These are phyloP conservation scores for Esperia sulphurella DNA, from an alignment of 2,888 invertebrate species.

Conservation along the genomic window DNA sequence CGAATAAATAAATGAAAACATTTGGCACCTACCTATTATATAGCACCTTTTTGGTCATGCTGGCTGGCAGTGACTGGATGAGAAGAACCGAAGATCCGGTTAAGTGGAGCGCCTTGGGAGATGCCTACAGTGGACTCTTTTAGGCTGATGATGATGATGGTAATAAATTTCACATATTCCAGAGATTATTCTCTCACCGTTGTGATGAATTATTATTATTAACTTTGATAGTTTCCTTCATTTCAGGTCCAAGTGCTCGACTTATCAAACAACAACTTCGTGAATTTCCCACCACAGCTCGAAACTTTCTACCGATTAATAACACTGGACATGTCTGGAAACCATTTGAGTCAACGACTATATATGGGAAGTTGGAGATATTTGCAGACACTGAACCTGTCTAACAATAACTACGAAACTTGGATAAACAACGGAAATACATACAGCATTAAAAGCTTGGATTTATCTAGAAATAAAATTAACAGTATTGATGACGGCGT, in stretches of 20 bases:
- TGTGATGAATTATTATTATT: not conserved
- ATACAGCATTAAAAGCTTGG: conserved; percentile 74
- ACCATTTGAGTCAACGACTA: conserved; percentile 69
- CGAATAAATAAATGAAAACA: no score
- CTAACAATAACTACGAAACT: conserved; percentile 72
- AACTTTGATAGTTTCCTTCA: not conserved
- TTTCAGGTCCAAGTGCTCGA: conserved; percentile 82
- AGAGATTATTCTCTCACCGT: not conserved
- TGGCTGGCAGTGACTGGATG: no score
- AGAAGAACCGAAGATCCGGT: no score
- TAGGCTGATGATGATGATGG: not conserved
- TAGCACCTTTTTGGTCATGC: no score
- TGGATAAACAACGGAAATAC: conserved; percentile 46
- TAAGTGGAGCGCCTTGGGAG: no score
- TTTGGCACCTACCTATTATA: no score
- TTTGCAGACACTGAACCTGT: conserved; percentile 78
- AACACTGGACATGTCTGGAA: conserved; percentile 66
- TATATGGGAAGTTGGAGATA: conserved; percentile 68
- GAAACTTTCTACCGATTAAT: conserved; percentile 70
- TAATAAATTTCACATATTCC: not conserved
- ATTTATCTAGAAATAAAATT: conserved; percentile 83
- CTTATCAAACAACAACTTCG: conserved; percentile 81
- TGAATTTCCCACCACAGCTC: conserved; percentile 73
- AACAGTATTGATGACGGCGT: conserved; percentile 78
- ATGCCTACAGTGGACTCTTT: no score